Percentiles rank a stretch among this genome's conserved stretches.
Evolutionary conservation across 2,797 vertebrate species (phyloP).

Genomic region (Anas capensis): DNA sequence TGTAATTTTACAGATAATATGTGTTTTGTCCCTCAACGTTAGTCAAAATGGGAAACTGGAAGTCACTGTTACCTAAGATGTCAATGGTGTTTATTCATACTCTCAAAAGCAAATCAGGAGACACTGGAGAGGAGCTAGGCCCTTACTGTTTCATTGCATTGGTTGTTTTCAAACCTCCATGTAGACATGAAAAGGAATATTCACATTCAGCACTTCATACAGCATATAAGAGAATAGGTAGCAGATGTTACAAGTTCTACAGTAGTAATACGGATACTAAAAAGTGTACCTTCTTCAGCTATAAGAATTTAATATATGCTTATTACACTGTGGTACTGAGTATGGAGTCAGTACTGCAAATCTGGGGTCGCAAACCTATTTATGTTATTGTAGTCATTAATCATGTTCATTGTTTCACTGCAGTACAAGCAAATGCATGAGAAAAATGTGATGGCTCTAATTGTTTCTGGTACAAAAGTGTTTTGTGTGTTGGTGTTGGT

Average conservation of each 20-base stretch:
- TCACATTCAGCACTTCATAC: background rate
- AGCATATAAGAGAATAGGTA: background rate
- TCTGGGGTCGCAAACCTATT: background rate
- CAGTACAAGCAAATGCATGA: background rate
- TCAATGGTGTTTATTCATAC: background rate
- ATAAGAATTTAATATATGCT: rapidly evolving
- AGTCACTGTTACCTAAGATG: background rate
- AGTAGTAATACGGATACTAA: background rate
- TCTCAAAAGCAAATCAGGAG: background rate
- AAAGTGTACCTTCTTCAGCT: background rate
- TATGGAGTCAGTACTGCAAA: background rate
- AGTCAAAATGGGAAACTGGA: background rate
- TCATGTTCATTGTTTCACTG: background rate
- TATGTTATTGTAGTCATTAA: background rate
- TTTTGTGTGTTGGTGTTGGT: too few relatives aligned
- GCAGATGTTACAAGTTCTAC: background rate
- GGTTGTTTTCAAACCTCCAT: background rate
- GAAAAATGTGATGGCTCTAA: background rate
- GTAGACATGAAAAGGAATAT: background rate
- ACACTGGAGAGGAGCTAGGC: background rate
- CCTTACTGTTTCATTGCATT: background rate
- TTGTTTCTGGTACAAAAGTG: background rate
- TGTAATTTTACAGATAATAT: background rate
- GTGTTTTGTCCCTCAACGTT: background rate
- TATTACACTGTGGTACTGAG: background rate